Evolutionary conservation across 2,888 invertebrate species (phyloP), one percentile per base, ranked within the genome.

Genomic region (Ctena decussata): DNA sequence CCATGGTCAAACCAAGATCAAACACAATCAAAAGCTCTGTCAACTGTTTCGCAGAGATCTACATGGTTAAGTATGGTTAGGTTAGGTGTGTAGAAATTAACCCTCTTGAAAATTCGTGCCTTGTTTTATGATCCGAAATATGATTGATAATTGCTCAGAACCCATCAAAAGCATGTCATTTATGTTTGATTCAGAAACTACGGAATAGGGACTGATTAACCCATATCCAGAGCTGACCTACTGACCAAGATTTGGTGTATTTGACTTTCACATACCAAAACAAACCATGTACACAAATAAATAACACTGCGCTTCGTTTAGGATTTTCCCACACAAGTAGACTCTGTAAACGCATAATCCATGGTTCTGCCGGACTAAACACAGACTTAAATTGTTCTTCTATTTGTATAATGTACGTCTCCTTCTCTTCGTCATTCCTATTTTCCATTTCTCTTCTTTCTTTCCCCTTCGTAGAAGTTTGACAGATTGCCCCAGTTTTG

Each of bases 261-360:
- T 41, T 44, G 49, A 69, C 35, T 70, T 39, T 32, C 27, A 92
- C 94, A 91, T 91, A 96, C 96, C 96, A 96, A 93, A 95, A 96
- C 81, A 95, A 84, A 76, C 93, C 86, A 90, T 96, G 95, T 77
- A 95, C 92, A 75, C 91, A 80, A 27, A 94, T 84, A 80, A 96
- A 93, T 78, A 95, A 91, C 49, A 94, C 88, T 18, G 94, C 93
- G 87, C 95, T 95, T 80, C 91, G 89, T 32, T 89, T 91, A 18
- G 96, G 96, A 81, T 93, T 94, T 84, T 96, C 96, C 96, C 96
- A 96, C 46, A 96, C 95, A 57, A 96, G 90, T 32, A 96, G 86
- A 81, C 95, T 95, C 86, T 96, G 96, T 32, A 94, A 73, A 30
- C 92, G 89, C 92, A 95, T 94, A 24, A 96, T 93, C 75, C 94